Evolutionary conservation across 2,888 invertebrate species (phyloP), one percentile per base, ranked within the genome.

Genomic region (Tiliacea aurago): DNA sequence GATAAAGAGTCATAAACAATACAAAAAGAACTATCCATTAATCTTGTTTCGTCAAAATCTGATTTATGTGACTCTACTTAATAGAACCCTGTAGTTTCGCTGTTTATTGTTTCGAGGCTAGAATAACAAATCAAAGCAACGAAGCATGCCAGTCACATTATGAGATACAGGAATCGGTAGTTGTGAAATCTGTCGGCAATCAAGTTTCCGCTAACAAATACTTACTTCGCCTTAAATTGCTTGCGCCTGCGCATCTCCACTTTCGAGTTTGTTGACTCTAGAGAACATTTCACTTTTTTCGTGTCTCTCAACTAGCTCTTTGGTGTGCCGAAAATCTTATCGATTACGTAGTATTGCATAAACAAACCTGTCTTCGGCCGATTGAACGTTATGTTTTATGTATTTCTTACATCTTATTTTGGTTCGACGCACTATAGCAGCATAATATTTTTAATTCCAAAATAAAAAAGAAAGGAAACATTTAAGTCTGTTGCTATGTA

Each of bases 221-320:
- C 86, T 77, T 72, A 84, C 87, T 80, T 84, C 88, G 84, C 85
- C 90, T 87, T 89, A 90, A 86, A 82, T 82, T 78, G 78, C 82
- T 85, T 84, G 83, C 86, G 80, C 78, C 81, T 84, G 84, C 88
- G 86, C 89, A 86, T 90, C 89, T 87, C 88, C 83, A 85, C 91
- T 92, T 92, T 92, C 91, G 83, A 90, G 89, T 90, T 88, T 89
- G 89, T 90, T 88, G 87, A 87, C 89, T 90, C 90, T 90, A 89
- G 75, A 83, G 86, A 86, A 90, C 91, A 91, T 92, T 92, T 92
- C 91, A 91, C 91, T 92, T 92, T 91, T 89, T 89, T 89, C 88
- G 86, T 85, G 78, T 85, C 87, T 87, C 87, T 88, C 86, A 81
- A 72, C 87, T 77, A 80, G 81, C 84, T 84, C 82, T 84, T 84